Conservation (phyloP, 2,113 vertebrate species). For the Eublepharis macularius region DNA sequence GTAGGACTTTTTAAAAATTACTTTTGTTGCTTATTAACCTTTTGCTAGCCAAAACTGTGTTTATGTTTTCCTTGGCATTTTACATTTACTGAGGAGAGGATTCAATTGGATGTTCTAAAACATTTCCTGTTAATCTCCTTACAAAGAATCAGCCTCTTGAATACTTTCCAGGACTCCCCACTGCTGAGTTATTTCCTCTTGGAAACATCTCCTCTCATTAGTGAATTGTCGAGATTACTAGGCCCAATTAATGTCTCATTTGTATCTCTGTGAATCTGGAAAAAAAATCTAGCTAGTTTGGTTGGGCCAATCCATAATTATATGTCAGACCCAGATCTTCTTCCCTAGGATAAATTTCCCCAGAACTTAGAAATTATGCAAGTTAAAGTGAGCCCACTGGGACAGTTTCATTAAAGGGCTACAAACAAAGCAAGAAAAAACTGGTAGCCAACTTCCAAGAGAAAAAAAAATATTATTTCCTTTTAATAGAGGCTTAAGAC, state of each 20-base stretch:
- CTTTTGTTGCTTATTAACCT: slow-evolving; percentile 75
- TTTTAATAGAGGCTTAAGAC: no score
- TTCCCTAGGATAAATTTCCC: slow-evolving; percentile 35
- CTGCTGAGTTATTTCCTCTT: slow-evolving; percentile 72
- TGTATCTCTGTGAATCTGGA: slow-evolving; percentile 60
- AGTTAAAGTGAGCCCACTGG: neutral
- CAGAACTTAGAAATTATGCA: neutral
- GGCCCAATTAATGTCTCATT: slow-evolving; percentile 64
- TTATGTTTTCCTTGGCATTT: slow-evolving; percentile 67
- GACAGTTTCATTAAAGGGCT: neutral
- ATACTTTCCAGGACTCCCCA: slow-evolving; percentile 74
- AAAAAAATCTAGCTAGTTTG: slow-evolving; percentile 59
- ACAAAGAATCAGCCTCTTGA: slow-evolving; percentile 61
- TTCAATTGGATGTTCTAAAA: slow-evolving; percentile 61
- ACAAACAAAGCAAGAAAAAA: neutral
- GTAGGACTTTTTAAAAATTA: slow-evolving; percentile 53
- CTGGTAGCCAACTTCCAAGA: no score
- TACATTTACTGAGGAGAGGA: slow-evolving; percentile 39
- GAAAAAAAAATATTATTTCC: no score
- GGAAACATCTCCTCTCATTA: slow-evolving; percentile 67
- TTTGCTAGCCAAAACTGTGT: slow-evolving; percentile 69
- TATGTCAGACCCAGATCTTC: slow-evolving; percentile 57
- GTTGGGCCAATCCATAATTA: slow-evolving; percentile 32
- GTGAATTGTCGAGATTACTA: slow-evolving; percentile 63
- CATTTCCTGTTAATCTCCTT: slow-evolving; percentile 70